Percentiles rank a stretch among this genome's conserved stretches.
phyloP scores from a whole-genome alignment of 2,797 vertebrate genomes.

The Peromyscus melanophrys region DNA sequence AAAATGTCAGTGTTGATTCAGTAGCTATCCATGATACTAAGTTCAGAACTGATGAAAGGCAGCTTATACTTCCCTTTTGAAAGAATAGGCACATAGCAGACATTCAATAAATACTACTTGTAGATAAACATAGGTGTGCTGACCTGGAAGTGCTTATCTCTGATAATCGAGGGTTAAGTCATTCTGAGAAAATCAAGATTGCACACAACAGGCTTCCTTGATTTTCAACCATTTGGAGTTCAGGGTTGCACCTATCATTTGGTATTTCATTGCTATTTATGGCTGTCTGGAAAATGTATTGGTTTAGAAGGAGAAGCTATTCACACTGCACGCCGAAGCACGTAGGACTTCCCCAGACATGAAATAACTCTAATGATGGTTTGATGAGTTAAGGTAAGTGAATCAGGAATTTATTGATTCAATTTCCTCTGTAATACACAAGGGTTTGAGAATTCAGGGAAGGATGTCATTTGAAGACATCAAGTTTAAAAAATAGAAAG shows the following conservation, averaged over 20 bases:
- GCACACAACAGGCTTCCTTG: background rate
- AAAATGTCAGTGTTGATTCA: background rate
- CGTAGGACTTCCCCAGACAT: slow-evolving; percentile 29
- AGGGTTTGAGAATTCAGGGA: slow-evolving; percentile 69
- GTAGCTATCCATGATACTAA: background rate
- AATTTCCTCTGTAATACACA: slow-evolving; percentile 75
- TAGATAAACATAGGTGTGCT: background rate
- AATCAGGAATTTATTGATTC: slow-evolving; percentile 80
- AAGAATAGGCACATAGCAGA: background rate
- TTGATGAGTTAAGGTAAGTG: slow-evolving; percentile 76
- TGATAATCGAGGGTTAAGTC: slow-evolving; percentile 23
- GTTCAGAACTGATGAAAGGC: background rate
- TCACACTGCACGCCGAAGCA: slow-evolving; percentile 9
- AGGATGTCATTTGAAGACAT: slow-evolving; percentile 65
- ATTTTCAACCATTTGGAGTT: slow-evolving; percentile 52
- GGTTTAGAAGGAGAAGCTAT: slow-evolving; percentile 63
- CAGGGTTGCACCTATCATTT: slow-evolving; percentile 32
- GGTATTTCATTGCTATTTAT: slow-evolving; percentile 35
- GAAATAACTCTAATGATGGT: slow-evolving; percentile 69
- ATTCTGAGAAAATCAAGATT: background rate
- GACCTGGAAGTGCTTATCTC: background rate
- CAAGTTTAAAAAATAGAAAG: slow-evolving; percentile 70
- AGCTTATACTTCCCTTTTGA: background rate
- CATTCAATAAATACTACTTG: background rate
- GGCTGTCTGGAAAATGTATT: slow-evolving; percentile 54